Base-by-base conservation (phyloP, 1,140 invertebrate genomes). In the Drosophila neocordata region DNA sequence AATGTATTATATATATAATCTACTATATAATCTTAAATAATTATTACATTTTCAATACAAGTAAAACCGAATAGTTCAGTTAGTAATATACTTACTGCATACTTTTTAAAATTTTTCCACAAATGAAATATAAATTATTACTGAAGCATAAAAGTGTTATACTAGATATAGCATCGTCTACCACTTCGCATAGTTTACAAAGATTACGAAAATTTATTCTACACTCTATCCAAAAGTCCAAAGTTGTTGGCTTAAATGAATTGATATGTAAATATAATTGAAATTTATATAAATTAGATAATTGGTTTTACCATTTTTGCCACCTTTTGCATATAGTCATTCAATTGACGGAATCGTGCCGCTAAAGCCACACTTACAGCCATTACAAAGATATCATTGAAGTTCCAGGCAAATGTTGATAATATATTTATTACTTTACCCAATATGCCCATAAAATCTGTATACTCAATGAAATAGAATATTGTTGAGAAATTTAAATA, bases 121-220 rank as follows among this genome's bases (percentile, higher is more conserved):
- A 95, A 31, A 96, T 94, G 55, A 95, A 96, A 75, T 95, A 96
- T 0, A 96, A 89, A 89, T 96, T 96, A 68, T 94, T 95, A 1
- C 93, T 93, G 63, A 95, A 95, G 0, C 95, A 95, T 5, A 95
- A 80, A 1, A 96, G 89, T 4, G 95, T 93, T 1, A 95, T 92
- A 0, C 92, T 83, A 0, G 94, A 94, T 41, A 95, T 91, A 34
- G 92, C 79, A 22, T 93, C 83, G 69, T 95, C 94, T 11, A 94
- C 90, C 48, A 91, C 92, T 69, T 93, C 94, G 15, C 94, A 94
- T 0, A 95, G 77, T 13, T 90, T 89, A 61, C 93, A 93, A 2
- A 95, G 78, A 75, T 90, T 92, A 1, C 94, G 94, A 72, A 94
- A 95, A 69, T 93, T 92, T 77, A 93, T 92, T 6, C 95, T 92